Conservation (phyloP, 1,140 invertebrate genomes). For the Drosophila saltans region DNA sequence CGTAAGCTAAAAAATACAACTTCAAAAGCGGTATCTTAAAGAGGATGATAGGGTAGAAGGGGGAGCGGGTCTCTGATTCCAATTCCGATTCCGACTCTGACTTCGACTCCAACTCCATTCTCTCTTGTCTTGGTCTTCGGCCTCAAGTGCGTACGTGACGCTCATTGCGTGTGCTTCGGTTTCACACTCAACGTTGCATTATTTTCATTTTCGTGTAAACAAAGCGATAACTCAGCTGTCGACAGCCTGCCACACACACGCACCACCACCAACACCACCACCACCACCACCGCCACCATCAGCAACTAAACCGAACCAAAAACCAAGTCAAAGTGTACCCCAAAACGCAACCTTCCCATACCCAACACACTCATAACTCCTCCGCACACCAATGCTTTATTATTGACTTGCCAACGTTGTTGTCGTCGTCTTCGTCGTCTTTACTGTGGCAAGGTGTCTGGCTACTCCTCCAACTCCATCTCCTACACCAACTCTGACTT, state of each 20-base stretch:
- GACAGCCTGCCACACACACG: conserved; percentile 45
- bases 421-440: neutral
- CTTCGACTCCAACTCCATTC: neutral
- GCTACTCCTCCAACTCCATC: conserved; percentile 11
- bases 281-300: no score
- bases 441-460: conserved; percentile 10
- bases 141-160: conserved; percentile 54
- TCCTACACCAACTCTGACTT: conserved; percentile 8
- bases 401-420: conserved; percentile 18
- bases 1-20: conserved; percentile 22
- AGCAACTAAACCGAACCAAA: neutral
- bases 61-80: neutral
- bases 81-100: neutral
- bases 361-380: conserved; percentile 19
- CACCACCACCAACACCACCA: conserved; percentile 5
- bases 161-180: conserved; percentile 41
- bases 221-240: conserved; percentile 59
- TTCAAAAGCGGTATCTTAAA: conserved; percentile 30
- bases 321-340: neutral
- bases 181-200: conserved; percentile 32
- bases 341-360: conserved; percentile 22
- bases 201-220: conserved; percentile 47
- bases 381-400: conserved; percentile 14
- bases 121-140: neutral
- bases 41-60: neutral